Base-by-base conservation (phyloP, 2,888 invertebrate species). In the Orthosia gothica region DNA sequence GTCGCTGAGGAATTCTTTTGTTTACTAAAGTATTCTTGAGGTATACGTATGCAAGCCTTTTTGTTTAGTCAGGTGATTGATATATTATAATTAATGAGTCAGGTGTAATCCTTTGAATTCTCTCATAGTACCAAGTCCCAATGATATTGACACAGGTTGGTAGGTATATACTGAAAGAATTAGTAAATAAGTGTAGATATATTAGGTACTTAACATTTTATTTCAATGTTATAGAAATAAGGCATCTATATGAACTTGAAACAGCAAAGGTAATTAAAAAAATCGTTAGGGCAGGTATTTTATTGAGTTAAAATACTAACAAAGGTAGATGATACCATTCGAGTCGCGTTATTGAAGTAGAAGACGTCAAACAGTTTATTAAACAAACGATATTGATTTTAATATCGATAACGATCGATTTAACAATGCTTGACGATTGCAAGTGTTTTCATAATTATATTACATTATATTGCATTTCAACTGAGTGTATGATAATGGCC, bases 321-420 rank as follows among this genome's bases (percentile, higher is more conserved):
- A 26, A 26, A 15, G 16, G 12, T n/a, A 23, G 15, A 15, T 20
- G 20, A 26, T 26, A n/a, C 32, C 5, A 40, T 40, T 40, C 40
- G 7, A 32, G 32, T 32, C 32, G 32, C 32, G 26, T n/a, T 64
- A 26, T 59, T 58, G 23, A 55, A 65, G 9, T 20, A 13, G n/a
- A 54, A 45, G 26, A 61, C 62, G 57, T 74, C 57, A 74, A 52
- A 26, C 20, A 47, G 54, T 74, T 66, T 63, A 47, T 79, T 63
- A 32, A 78, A 79, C 67, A 78, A 67, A 67, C 62, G 62, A 57
- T 79, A 66, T 79, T 79, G 73, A 74, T 49, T 45, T 67, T 79
- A 73, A 58, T 74, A 58, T 66, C 74, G 58, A 78, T 79, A 79
- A 64, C 54, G 55, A 23, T 64, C 18, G 23, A 26, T 74, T 50